These are phyloP conservation scores for Drosophila mulleri DNA, from an alignment of 2,888 invertebrate genomes.

Conservation along the genomic window DNA sequence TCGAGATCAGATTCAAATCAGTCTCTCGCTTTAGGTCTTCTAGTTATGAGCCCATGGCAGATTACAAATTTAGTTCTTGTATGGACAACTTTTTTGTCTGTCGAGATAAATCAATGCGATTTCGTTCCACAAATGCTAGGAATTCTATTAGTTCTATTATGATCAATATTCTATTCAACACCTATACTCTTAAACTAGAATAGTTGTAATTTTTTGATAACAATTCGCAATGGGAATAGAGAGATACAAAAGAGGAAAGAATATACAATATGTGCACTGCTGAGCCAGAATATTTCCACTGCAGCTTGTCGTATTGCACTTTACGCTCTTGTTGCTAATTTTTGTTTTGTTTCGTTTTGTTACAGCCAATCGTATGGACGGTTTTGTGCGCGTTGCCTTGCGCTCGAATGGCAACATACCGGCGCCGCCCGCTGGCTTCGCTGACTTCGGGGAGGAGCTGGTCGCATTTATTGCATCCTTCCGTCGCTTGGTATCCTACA, in stretches of 20 bases:
- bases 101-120: background rate
- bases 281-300: background rate
- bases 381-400: slow-evolving; percentile 81
- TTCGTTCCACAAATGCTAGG: background rate
- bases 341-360: background rate
- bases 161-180: background rate
- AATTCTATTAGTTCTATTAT: background rate
- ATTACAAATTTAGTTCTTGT: background rate
- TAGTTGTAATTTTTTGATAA: too few species aligned
- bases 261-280: too few species aligned
- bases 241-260: background rate
- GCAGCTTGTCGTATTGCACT: background rate
- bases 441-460: slow-evolving; percentile 83
- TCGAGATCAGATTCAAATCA: background rate
- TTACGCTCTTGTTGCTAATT: background rate
- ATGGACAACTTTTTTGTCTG: background rate
- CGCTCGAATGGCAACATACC: slow-evolving; percentile 68
- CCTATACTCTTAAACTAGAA: too few species aligned
- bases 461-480: slow-evolving; percentile 81
- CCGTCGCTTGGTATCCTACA: slow-evolving; percentile 83
- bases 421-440: slow-evolving; percentile 82
- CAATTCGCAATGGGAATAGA: background rate
- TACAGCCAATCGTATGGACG: slow-evolving; percentile 83
- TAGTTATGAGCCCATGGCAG: background rate
- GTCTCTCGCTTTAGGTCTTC: background rate